A percentile compares a stretch with the other conserved stretches of the same genome.
Evolutionary conservation across 2,113 vertebrate species (phyloP).

Genomic region (Haemorhous mexicanus): DNA sequence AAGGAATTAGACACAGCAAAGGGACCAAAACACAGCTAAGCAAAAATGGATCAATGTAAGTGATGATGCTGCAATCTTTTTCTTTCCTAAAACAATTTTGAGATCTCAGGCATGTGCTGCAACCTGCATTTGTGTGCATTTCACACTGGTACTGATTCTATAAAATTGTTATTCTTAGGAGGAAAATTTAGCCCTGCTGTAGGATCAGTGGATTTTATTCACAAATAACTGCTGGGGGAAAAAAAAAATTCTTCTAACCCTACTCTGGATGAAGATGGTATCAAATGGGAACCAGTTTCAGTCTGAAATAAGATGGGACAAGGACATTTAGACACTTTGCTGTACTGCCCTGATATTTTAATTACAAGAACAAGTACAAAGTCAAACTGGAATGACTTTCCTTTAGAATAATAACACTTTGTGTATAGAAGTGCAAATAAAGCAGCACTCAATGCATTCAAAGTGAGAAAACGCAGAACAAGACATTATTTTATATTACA

Average conservation of each 20-base stretch:
- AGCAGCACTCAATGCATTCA: background rate
- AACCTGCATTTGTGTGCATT: conserved; percentile 12
- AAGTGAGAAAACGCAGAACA: background rate
- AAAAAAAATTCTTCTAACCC: background rate
- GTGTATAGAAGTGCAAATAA: background rate
- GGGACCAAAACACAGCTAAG: conserved; percentile 30
- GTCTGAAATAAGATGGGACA: background rate
- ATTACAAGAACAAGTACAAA: background rate
- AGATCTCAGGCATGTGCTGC: background rate
- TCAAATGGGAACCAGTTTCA: background rate
- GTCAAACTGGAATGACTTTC: background rate
- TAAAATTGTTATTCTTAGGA: background rate
- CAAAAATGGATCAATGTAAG: conserved; percentile 7
- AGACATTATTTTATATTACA: background rate
- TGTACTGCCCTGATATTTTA: background rate
- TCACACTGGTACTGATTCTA: background rate
- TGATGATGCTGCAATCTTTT: conserved; percentile 34
- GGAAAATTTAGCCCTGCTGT: background rate
- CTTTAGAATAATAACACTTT: background rate
- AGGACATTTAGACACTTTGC: background rate
- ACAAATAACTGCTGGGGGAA: background rate
- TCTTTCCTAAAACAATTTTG: conserved; percentile 4
- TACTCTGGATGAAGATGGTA: background rate
- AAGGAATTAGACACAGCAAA: background rate
- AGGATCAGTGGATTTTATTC: background rate